Conservation (phyloP, 2,797 vertebrate species). For the Catamblyrhynchus diadema region DNA sequence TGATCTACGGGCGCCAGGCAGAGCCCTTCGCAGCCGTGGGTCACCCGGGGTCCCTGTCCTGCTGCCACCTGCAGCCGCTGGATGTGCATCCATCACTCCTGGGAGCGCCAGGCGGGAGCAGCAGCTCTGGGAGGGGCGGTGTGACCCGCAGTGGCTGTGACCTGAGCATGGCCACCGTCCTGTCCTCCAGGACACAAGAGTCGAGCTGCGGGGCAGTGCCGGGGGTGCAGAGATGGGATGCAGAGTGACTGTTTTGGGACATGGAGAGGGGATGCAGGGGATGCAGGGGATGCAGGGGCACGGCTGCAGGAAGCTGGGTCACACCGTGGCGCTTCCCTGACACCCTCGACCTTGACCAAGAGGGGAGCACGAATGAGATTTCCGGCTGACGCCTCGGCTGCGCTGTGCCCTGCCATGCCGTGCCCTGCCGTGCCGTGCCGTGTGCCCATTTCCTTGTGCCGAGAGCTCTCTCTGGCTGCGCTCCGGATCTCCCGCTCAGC, state of each 20-base stretch:
- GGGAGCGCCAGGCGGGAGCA: not conserved
- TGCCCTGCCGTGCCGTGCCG: fast-evolving
- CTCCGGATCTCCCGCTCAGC: not conserved
- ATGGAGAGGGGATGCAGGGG: not conserved
- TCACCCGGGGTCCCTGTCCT: not conserved
- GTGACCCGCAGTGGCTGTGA: not conserved
- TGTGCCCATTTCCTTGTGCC: not conserved
- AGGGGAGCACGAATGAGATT: not conserved
- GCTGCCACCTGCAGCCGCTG: not conserved
- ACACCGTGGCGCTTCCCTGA: fast-evolving
- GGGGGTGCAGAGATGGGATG: not conserved
- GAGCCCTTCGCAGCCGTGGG: not conserved
- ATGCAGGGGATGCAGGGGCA: not conserved
- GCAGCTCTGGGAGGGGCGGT: fast-evolving
- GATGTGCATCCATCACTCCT: fast-evolving
- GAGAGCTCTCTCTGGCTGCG: not conserved
- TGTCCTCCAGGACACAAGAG: fast-evolving
- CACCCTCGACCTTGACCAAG: not conserved
- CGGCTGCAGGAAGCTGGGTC: not conserved
- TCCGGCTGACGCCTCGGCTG: not conserved
- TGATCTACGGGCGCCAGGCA: fast-evolving
- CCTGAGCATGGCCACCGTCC: fast-evolving
- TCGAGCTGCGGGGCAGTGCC: not conserved
- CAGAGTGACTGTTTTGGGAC: not conserved
- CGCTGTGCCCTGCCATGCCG: fast-evolving